Percentiles rank a stretch among this genome's conserved stretches.
Conservation (phyloP, 2,888 invertebrate genomes). For the Tanytarsus gracilentus region DNA sequence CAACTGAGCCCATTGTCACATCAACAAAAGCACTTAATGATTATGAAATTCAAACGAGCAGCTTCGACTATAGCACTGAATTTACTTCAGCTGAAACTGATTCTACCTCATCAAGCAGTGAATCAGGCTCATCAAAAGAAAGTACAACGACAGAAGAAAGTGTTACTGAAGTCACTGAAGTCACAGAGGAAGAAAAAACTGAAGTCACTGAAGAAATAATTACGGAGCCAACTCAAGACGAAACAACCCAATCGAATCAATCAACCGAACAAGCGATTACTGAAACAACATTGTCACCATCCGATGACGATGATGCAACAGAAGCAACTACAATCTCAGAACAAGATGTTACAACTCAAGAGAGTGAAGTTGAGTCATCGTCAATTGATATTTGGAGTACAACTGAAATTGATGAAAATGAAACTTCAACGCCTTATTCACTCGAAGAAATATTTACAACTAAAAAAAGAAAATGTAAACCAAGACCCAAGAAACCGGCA, state of each 20-base stretch:
- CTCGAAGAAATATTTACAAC: slow-evolving; percentile 47
- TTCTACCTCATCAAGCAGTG: slow-evolving; percentile 8
- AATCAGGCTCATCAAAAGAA: slow-evolving; percentile 30
- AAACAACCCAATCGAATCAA: not conserved
- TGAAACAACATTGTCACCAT: not conserved
- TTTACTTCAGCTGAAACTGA: slow-evolving; percentile 26
- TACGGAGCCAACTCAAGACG: not conserved
- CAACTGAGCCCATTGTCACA: not conserved
- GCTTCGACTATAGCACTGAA: slow-evolving; percentile 28
- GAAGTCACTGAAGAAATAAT: slow-evolving; percentile 25
- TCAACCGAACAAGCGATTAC: no score
- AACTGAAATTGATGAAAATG: slow-evolving; percentile 36
- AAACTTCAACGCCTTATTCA: slow-evolving; percentile 49
- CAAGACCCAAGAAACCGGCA: slow-evolving; percentile 46
- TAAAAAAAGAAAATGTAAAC: slow-evolving; percentile 50
- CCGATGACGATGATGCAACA: not conserved
- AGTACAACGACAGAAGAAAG: slow-evolving; percentile 24
- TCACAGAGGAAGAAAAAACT: slow-evolving; percentile 29
- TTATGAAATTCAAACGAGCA: slow-evolving; percentile 19
- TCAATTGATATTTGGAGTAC: slow-evolving; percentile 41
- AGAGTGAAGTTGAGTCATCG: slow-evolving; percentile 33
- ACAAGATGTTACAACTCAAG: slow-evolving; percentile 30
- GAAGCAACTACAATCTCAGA: slow-evolving; percentile 28
- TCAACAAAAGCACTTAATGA: slow-evolving; percentile 12
- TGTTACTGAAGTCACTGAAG: slow-evolving; percentile 18